These are phyloP conservation scores for Augochlorella aurata DNA, from an alignment of 2,888 invertebrate species.

Conservation along the genomic window DNA sequence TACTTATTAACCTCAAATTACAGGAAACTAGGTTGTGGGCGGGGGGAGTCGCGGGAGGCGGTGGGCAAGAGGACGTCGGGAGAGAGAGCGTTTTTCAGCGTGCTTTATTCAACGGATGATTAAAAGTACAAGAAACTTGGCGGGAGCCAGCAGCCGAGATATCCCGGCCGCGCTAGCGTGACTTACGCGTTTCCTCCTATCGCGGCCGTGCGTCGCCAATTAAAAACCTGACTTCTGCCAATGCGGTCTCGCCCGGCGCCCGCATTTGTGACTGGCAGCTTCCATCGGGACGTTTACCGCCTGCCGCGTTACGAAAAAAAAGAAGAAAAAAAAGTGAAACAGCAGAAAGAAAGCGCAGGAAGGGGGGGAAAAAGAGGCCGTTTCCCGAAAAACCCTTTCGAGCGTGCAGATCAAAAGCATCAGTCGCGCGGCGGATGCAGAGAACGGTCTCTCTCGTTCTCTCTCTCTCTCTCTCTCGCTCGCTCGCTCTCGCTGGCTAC, in stretches of 20 bases:
- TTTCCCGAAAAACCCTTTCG: slow-evolving; percentile 58
- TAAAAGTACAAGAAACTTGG: slow-evolving; percentile 47
- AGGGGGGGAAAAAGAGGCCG: slow-evolving; percentile 32
- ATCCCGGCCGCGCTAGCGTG: slow-evolving; percentile 19
- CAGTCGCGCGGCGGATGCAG: slow-evolving; percentile 38
- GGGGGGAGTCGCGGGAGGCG: not conserved
- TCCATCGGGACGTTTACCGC: slow-evolving; percentile 56
- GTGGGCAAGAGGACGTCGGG: not conserved
- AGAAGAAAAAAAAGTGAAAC: not conserved
- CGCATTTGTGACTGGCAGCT: slow-evolving; percentile 58
- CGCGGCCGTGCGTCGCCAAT: slow-evolving; percentile 53
- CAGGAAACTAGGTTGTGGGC: slow-evolving; percentile 51
- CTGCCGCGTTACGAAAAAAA: slow-evolving; percentile 53
- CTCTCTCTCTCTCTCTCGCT: not conserved
- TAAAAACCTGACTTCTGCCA: slow-evolving; percentile 52
- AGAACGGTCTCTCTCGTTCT: slow-evolving; percentile 30
- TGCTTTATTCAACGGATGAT: slow-evolving; percentile 50
- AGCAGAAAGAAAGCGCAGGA: not conserved
- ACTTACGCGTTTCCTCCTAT: slow-evolving; percentile 52
- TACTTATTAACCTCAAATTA: slow-evolving; percentile 56
- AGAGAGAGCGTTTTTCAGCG: slow-evolving; percentile 23
- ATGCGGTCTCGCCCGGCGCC: slow-evolving; percentile 28
- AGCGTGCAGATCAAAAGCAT: slow-evolving; percentile 58
- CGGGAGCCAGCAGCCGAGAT: not conserved
- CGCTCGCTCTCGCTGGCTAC: not conserved